Evolutionary conservation across 2,797 vertebrate genomes (phyloP).

Genomic region (Myotis myotis): DNA sequence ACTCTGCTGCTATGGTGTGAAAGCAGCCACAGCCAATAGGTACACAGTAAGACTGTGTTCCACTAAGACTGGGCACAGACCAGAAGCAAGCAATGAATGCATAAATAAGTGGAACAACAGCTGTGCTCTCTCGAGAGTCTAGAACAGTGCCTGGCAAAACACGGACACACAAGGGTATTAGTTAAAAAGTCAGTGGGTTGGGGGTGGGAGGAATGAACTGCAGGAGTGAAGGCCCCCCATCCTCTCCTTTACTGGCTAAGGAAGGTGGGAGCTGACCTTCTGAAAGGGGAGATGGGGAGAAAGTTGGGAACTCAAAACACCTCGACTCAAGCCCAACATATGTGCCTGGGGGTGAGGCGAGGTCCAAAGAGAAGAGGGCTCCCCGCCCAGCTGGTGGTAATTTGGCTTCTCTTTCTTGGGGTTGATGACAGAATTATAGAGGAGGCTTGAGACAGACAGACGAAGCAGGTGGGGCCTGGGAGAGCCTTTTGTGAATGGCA

Average conservation of each 20-base stretch:
- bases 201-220: background rate
- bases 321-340: background rate
- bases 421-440: background rate
- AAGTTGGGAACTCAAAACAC: background rate
- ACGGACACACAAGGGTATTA: background rate
- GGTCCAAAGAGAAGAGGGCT: background rate
- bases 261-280: background rate
- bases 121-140: background rate
- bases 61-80: too few species aligned
- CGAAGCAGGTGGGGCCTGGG: background rate
- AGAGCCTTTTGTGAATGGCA: background rate
- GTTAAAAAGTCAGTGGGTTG: background rate
- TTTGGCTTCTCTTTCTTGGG: conserved; percentile 33
- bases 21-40: background rate
- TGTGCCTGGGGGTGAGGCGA: background rate
- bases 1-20: background rate
- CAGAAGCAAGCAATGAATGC: too few species aligned
- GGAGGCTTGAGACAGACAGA: background rate
- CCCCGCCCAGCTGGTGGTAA: background rate
- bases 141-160: background rate
- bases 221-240: background rate
- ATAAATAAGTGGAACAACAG: too few species aligned
- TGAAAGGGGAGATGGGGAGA: background rate
- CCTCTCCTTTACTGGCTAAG: background rate
- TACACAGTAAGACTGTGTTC: background rate